Evolutionary conservation across 2,797 vertebrate genomes (phyloP).

Genomic region (Sebastes vulpes): DNA sequence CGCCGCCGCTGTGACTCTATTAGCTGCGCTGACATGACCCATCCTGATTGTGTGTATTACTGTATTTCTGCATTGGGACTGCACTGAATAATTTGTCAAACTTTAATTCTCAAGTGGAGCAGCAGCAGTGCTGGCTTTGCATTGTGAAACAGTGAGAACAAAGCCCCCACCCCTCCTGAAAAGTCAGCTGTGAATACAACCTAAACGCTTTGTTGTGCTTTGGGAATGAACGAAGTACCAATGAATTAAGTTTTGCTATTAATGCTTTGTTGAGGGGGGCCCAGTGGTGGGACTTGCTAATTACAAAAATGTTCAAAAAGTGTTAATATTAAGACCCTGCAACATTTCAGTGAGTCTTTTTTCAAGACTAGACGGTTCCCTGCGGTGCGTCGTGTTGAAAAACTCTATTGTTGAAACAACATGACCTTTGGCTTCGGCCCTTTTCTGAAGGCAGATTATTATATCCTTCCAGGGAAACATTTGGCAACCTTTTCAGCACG

Average conservation of each 20-base stretch:
- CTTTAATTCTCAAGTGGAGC: constrained; percentile 8
- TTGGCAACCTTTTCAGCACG: not conserved
- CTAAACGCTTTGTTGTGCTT: constrained; percentile 23
- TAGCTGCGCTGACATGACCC: not conserved
- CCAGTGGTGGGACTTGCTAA: constrained; percentile 33
- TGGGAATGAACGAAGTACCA: constrained; percentile 8
- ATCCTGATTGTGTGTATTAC: not conserved
- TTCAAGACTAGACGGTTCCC: not conserved
- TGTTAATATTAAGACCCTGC: constrained; percentile 9
- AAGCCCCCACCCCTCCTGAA: not conserved
- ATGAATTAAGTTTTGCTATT: constrained; percentile 8
- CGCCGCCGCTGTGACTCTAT: not conserved
- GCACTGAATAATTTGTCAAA: constrained; percentile 23
- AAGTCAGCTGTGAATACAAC: constrained; percentile 16
- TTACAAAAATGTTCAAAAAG: constrained; percentile 34
- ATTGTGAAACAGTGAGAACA: constrained; percentile 11
- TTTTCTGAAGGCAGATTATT: not conserved
- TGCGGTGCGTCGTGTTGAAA: not conserved
- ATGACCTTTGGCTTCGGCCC: constrained; percentile 10
- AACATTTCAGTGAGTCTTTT: not conserved
- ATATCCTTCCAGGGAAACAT: not conserved
- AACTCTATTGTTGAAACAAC: constrained; percentile 7
- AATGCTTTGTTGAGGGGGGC: constrained; percentile 21
- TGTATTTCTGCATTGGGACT: not conserved
- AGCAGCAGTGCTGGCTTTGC: not conserved